phyloP scores from a whole-genome alignment of 2,113 vertebrate genomes.

The Poecile atricapillus region DNA sequence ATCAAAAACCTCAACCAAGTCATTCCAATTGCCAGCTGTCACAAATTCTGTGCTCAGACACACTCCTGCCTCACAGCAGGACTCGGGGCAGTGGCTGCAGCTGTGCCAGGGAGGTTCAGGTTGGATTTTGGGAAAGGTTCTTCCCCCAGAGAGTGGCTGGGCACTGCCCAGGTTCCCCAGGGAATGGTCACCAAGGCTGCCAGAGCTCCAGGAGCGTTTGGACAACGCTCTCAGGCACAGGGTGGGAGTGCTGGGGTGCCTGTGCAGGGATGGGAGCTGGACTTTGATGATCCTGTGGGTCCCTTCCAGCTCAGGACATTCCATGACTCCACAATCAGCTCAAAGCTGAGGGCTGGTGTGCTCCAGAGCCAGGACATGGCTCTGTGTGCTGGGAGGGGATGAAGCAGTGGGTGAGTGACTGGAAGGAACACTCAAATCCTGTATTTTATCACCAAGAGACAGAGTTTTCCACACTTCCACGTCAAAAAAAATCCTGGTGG shows the following conservation, averaged over 20 bases:
- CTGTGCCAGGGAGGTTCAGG: neutral
- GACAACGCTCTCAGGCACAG: rapidly evolving
- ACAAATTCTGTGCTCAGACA: neutral
- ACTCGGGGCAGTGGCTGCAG: rapidly evolving
- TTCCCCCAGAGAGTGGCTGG: rapidly evolving
- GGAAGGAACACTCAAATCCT: neutral
- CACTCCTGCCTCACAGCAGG: neutral
- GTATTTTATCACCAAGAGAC: neutral
- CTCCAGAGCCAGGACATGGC: neutral
- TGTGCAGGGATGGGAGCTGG: neutral
- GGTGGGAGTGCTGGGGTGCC: neutral
- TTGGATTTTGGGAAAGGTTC: neutral
- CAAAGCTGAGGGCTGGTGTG: neutral
- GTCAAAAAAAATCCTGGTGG: no score
- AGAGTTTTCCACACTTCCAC: no score
- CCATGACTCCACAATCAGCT: rapidly evolving
- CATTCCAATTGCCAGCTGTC: rapidly evolving
- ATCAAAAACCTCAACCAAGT: neutral
- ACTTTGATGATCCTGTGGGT: neutral
- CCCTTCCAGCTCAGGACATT: neutral
- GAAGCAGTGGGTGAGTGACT: neutral
- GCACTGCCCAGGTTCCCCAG: neutral
- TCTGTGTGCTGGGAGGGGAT: neutral
- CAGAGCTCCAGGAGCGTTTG: neutral
- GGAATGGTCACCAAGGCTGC: neutral